phyloP scores from a whole-genome alignment of 2,888 invertebrate genomes.

The Cancer borealis region DNA sequence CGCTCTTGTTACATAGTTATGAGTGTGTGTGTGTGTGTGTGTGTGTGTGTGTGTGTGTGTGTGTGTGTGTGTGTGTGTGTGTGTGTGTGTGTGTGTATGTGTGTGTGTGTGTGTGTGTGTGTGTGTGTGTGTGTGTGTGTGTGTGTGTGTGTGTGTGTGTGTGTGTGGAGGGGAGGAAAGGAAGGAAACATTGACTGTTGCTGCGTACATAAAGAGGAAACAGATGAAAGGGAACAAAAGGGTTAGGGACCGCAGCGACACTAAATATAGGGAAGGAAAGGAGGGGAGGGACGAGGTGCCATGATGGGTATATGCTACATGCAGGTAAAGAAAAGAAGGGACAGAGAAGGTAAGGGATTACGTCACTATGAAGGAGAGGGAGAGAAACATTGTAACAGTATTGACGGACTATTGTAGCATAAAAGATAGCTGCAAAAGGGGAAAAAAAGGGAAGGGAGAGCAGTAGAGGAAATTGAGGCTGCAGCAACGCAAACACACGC shows the following conservation, averaged over 20 bases:
- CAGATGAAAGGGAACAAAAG: not conserved
- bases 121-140: constrained; percentile 41
- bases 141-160: not conserved
- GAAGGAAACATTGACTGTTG: not conserved
- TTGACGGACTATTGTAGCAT: not conserved
- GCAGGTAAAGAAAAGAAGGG: not conserved
- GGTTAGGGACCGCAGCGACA: not conserved
- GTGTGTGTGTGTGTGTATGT: constrained; percentile 17
- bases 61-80: not conserved
- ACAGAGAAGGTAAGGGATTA: not conserved
- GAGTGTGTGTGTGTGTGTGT: not conserved
- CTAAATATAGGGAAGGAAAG: not conserved
- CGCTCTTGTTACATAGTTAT: not conserved
- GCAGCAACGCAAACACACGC: not conserved
- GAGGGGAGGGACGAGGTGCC: not conserved
- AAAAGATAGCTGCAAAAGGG: not conserved
- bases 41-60: not conserved
- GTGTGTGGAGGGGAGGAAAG: not conserved
- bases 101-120: not conserved
- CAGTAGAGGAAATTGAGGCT: not conserved
- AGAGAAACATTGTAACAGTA: not conserved
- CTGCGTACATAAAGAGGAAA: not conserved
- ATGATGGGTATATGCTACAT: not conserved
- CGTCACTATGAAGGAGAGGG: not conserved
- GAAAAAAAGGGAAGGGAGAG: not conserved